These are phyloP conservation scores for Drosophila takahashii DNA, from an alignment of 1,140 invertebrate genomes.

Conservation along the genomic window DNA sequence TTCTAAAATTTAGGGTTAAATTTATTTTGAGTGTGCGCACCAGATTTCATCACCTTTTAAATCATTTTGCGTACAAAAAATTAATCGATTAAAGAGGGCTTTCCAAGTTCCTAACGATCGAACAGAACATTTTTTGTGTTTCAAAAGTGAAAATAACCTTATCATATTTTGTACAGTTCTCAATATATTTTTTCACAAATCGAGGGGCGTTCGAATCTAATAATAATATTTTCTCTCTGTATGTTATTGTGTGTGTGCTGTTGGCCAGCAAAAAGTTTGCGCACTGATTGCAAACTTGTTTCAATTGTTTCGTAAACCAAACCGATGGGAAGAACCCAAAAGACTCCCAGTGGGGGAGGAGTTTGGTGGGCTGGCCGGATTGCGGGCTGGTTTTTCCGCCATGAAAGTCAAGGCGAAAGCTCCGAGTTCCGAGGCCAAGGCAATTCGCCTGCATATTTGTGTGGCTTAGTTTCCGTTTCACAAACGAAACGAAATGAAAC, in stretches of 20 bases:
- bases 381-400: slow-evolving; percentile 28
- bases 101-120: too few relatives aligned
- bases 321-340: slow-evolving; percentile 29
- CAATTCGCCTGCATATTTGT: slow-evolving; percentile 74
- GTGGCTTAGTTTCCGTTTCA: slow-evolving; percentile 78
- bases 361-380: background rate
- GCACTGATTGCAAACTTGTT: slow-evolving; percentile 83
- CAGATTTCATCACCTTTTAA: too few relatives aligned
- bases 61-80: too few relatives aligned
- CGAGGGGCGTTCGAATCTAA: too few relatives aligned
- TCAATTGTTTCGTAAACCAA: slow-evolving; percentile 76
- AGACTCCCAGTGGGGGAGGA: slow-evolving; percentile 14
- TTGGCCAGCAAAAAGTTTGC: slow-evolving; percentile 68
- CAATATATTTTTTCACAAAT: too few relatives aligned
- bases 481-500: slow-evolving; percentile 61
- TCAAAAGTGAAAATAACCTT: too few relatives aligned
- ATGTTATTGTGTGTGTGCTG: slow-evolving; percentile 19
- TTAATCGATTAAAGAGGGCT: too few relatives aligned
- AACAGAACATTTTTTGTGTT: too few relatives aligned
- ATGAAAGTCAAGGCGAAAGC: slow-evolving; percentile 68
- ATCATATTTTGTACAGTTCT: too few relatives aligned
- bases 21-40: too few relatives aligned
- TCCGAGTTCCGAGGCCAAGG: slow-evolving; percentile 47
- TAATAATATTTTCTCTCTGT: slow-evolving; percentile 14
- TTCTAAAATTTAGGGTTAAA: too few relatives aligned